phyloP scores from a whole-genome alignment of 1,140 invertebrate genomes.

The Calephelis nemesis region DNA sequence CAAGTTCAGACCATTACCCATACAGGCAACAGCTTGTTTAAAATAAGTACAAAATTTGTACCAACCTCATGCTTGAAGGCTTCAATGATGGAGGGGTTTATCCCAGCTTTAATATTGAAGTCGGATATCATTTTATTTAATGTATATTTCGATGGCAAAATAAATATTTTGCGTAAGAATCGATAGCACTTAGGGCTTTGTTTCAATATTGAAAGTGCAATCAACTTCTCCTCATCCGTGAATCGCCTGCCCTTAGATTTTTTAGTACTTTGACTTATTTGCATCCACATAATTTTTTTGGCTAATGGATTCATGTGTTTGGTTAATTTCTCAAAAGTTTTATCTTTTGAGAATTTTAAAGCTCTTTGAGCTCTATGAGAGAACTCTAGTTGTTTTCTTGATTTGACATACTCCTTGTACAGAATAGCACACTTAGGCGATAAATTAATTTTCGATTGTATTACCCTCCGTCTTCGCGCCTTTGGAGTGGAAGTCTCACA shows the following conservation, averaged over 20 bases:
- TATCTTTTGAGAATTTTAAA: conserved; percentile 12
- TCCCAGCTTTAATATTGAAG: not conserved
- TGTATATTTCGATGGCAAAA: conserved; percentile 5
- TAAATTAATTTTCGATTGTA: not conserved
- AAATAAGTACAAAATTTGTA: not conserved
- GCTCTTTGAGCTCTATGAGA: not conserved
- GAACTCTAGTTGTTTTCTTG: conserved; percentile 3
- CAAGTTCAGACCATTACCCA: too few relatives aligned
- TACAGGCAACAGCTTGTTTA: too few relatives aligned
- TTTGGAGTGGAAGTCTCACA: not conserved
- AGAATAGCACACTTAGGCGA: not conserved
- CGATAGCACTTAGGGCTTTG: conserved; percentile 16
- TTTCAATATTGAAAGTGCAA: conserved; percentile 10
- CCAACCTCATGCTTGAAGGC: not conserved
- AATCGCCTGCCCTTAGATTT: not conserved
- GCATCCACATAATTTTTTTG: conserved; percentile 15
- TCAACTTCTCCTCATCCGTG: conserved; percentile 2
- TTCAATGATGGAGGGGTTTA: not conserved
- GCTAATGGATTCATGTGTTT: conserved; percentile 11
- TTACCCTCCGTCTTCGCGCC: not conserved
- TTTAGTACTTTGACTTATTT: conserved; percentile 11
- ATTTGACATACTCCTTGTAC: conserved; percentile 4
- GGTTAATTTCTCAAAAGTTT: conserved; percentile 5
- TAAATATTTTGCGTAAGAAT: conserved; percentile 18
- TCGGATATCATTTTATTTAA: conserved; percentile 10